Percentiles rank a stretch among this genome's conserved stretches.
These are phyloP conservation scores for Drosophila pseudoobscura DNA, from an alignment of 1,140 invertebrate genomes.

Conservation along the genomic window DNA sequence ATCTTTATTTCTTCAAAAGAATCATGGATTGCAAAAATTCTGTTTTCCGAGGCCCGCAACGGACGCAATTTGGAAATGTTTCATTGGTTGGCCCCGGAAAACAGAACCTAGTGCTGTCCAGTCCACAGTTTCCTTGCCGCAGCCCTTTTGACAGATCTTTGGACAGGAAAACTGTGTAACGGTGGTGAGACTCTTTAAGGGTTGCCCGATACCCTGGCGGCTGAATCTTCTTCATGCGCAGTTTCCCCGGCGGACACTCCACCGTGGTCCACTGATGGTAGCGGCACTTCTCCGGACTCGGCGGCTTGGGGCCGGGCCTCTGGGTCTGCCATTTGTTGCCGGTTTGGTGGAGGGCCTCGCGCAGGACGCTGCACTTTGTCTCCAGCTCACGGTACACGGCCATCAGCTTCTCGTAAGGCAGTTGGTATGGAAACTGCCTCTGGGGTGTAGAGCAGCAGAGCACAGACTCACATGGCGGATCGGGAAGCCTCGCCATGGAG, in stretches of 20 bases:
- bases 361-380: constrained; percentile 20
- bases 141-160: constrained; percentile 9
- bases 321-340: not conserved
- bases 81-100: not conserved
- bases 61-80: constrained; percentile 1
- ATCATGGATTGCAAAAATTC: not conserved
- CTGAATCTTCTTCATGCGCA: constrained; percentile 22
- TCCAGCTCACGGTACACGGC: constrained; percentile 1
- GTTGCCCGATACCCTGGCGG: too few relatives aligned
- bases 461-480: not conserved
- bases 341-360: not conserved
- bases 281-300: not conserved
- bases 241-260: constrained; percentile 40
- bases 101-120: not conserved
- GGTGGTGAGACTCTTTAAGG: constrained; percentile 39
- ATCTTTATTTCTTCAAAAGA: too few relatives aligned
- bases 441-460: constrained; percentile 4
- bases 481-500: constrained; percentile 13
- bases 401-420: constrained; percentile 28
- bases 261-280: constrained; percentile 53
- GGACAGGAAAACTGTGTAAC: not conserved
- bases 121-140: too few relatives aligned
- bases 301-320: constrained; percentile 15
- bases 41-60: not conserved
- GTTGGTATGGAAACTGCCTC: not conserved